A percentile compares a stretch with the other conserved stretches of the same genome.
Conservation (phyloP, 2,113 vertebrate species). For the Melanostigma gelatinosum region DNA sequence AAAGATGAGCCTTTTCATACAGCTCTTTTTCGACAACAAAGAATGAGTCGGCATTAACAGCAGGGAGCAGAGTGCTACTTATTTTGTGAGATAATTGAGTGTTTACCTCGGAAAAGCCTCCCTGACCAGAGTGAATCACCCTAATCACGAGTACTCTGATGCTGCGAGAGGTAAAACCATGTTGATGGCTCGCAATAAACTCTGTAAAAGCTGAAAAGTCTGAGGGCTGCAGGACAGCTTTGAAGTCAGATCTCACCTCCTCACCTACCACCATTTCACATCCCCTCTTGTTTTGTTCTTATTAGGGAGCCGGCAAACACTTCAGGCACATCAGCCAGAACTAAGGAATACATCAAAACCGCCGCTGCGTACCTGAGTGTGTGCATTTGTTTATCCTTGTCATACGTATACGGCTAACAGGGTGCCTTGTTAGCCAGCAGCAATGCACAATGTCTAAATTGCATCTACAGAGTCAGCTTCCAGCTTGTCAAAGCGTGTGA, state of each 20-base stretch:
- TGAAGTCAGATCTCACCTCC: constrained; percentile 60
- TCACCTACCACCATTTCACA: constrained; percentile 30
- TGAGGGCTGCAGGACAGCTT: constrained; percentile 58
- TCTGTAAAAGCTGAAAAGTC: constrained; percentile 46
- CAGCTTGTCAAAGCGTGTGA: constrained; percentile 34
- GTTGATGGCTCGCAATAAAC: constrained; percentile 58
- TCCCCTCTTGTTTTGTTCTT: constrained; percentile 59
- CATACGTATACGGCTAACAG: background rate
- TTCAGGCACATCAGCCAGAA: constrained; percentile 29
- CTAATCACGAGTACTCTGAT: constrained; percentile 7
- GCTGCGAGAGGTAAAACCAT: constrained; percentile 43
- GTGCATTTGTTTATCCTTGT: constrained; percentile 32
- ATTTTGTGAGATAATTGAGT: constrained; percentile 18
- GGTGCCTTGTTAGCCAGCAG: constrained; percentile 23
- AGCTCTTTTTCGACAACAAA: constrained; percentile 3
- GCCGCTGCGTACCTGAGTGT: background rate
- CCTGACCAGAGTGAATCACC: constrained; percentile 32
- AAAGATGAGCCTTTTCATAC: background rate
- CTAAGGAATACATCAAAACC: constrained; percentile 41
- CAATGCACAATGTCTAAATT: constrained; percentile 22
- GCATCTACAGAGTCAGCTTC: constrained; percentile 18
- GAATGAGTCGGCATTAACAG: background rate
- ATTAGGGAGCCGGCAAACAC: constrained; percentile 56
- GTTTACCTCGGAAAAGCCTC: constrained; percentile 17
- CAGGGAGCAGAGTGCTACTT: background rate